Evolutionary conservation across 2,797 vertebrate genomes (phyloP), one percentile per base, ranked within the genome.

Genomic region (Choloepus didactylus): DNA sequence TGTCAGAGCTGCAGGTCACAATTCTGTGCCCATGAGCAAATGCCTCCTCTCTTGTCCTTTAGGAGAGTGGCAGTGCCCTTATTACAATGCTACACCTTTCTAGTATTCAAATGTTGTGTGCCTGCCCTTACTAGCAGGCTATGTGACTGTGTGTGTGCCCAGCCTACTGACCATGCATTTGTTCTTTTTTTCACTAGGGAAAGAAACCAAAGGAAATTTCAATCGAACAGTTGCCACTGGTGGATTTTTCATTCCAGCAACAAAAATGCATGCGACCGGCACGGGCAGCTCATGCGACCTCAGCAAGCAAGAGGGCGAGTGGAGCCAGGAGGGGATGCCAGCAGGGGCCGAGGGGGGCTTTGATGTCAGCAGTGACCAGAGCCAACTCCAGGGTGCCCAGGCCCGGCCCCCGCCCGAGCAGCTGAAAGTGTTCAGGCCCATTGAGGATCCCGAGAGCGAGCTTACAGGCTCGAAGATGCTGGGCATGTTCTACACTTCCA

Each of bases 351-450:
- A 98, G 90, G 99, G 99, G 11, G 98, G 98, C 49, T 96, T 95
- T 12, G 98, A 98, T 44, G 59, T 94, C 96, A 98, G 93, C 82
- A 95, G 97, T 0, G 97, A 98, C 27, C 96, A 97, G 38, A 97
- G 97, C 96, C 97, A 70, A 94, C 96, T 94, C 86, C 96, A 87
- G 87, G 91, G 95, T 1, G 9, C 97, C 0, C 98, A 98, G 79
- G 97, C 98, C 46, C 99, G 99, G 92, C 98, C 98, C 25, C 98
- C 99, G 0, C 99, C 99, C 0, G 99, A 99, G 97, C 99, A 99
- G 90, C 98, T 99, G 95, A 99, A 99, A 96, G 99, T 99, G 77
- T 99, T 99, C 98, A 99, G 99, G 93, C 99, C 99, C 0, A 97
- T 99, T 0, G 99, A 99, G 93, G 98, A 99, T 44, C 96, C 98